These are phyloP conservation scores for Brienomyrus brachyistius DNA, from an alignment of 2,113 vertebrate genomes.

Conservation along the genomic window DNA sequence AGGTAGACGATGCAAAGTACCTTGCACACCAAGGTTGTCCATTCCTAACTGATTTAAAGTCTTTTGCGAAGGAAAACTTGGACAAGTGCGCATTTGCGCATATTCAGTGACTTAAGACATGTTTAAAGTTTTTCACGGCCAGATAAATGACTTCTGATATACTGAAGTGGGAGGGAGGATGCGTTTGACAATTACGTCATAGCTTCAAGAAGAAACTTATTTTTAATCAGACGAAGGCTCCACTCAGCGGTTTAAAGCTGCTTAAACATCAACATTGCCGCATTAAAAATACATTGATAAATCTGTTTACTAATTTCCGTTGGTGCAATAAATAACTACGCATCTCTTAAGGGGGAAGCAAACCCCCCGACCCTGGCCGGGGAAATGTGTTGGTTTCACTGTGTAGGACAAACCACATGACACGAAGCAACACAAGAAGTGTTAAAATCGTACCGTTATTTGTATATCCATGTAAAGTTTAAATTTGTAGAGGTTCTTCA, in stretches of 20 bases:
- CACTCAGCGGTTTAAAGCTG: background rate
- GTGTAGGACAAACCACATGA: background rate
- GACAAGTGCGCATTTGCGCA: slow-evolving; percentile 33
- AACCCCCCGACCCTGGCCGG: background rate
- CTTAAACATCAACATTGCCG: background rate
- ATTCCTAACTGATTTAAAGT: slow-evolving; percentile 51
- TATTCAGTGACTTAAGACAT: slow-evolving; percentile 31
- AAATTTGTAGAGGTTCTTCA: background rate
- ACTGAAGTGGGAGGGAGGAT: slow-evolving; percentile 4
- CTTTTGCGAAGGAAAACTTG: slow-evolving; percentile 42
- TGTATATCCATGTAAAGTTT: background rate
- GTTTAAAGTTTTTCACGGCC: background rate
- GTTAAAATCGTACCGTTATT: background rate
- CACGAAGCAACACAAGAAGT: background rate
- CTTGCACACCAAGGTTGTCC: slow-evolving; percentile 54
- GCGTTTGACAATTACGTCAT: slow-evolving; percentile 10
- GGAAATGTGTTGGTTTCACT: background rate
- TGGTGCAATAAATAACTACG: background rate
- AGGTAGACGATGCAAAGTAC: slow-evolving; percentile 34
- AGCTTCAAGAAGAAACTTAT: background rate
- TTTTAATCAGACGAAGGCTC: background rate
- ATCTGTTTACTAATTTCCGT: background rate
- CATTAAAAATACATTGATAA: background rate
- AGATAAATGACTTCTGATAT: background rate
- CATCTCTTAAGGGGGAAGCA: background rate